phyloP scores from a whole-genome alignment of 2,797 vertebrate species.

The Mormyrops boulengeri region DNA sequence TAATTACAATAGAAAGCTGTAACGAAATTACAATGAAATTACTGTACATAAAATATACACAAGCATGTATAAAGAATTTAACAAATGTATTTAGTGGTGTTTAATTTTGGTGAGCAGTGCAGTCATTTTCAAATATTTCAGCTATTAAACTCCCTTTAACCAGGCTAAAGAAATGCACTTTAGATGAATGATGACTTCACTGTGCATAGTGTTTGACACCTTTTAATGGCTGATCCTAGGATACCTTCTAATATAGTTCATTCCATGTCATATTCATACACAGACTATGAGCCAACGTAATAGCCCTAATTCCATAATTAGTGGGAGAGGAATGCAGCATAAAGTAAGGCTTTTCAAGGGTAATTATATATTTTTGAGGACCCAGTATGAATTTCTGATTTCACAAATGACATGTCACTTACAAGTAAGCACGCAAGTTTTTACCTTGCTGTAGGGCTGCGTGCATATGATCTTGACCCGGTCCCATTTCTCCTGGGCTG shows the following conservation, averaged over 20 bases:
- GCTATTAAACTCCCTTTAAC: not conserved
- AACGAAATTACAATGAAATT: not conserved
- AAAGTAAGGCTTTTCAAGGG: not conserved
- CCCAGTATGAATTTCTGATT: not conserved
- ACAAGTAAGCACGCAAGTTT: not conserved
- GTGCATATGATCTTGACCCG: constrained; percentile 79
- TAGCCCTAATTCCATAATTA: not conserved
- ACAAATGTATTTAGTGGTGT: not conserved
- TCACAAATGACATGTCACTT: not conserved
- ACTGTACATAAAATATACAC: not conserved
- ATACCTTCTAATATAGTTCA: not conserved
- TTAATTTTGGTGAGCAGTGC: too few species aligned
- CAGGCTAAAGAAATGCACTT: not conserved
- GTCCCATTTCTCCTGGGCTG: constrained; percentile 81
- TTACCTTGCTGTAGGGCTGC: constrained; percentile 82
- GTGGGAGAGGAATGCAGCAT: too few species aligned
- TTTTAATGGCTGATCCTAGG: not conserved
- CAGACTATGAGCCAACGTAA: not conserved
- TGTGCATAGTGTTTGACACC: not conserved
- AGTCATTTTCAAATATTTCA: too few species aligned
- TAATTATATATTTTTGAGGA: not conserved
- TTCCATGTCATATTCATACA: not conserved
- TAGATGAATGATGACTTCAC: not conserved
- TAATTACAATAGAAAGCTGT: not conserved
- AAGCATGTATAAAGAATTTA: not conserved